These are phyloP conservation scores for Channa maculata DNA, from an alignment of 2,113 vertebrate species.

Conservation along the genomic window DNA sequence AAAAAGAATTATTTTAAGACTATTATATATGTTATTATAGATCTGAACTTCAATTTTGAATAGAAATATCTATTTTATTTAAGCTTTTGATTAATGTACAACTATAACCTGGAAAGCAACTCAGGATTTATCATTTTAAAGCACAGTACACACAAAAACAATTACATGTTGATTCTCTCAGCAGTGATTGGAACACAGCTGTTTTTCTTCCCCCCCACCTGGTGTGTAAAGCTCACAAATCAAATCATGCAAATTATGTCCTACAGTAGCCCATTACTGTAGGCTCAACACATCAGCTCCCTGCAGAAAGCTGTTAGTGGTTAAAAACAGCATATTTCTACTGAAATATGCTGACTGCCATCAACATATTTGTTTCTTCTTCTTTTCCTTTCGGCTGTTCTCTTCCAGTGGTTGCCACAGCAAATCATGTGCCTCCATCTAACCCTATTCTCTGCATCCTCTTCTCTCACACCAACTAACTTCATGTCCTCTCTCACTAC, in stretches of 20 bases:
- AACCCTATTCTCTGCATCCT: too few relatives aligned
- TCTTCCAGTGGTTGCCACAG: too few relatives aligned
- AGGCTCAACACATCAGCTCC: background rate
- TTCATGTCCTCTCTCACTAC: too few relatives aligned
- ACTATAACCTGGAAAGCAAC: background rate
- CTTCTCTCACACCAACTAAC: too few relatives aligned
- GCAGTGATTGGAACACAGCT: background rate
- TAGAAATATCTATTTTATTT: too few relatives aligned
- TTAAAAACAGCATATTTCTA: constrained; percentile 15
- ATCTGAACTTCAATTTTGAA: too few relatives aligned
- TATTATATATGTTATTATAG: too few relatives aligned
- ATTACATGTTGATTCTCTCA: constrained; percentile 29
- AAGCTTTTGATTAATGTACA: background rate
- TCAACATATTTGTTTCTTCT: background rate
- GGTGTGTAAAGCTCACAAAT: constrained; percentile 41
- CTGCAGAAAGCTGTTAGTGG: constrained; percentile 15
- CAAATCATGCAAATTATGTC: constrained; percentile 39
- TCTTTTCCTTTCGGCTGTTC: background rate
- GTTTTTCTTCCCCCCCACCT: constrained; percentile 13
- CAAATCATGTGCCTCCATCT: too few relatives aligned
- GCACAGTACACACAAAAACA: background rate
- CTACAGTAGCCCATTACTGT: constrained; percentile 19
- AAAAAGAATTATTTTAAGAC: too few relatives aligned
- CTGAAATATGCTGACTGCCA: background rate
- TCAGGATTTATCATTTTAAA: constrained; percentile 1